A percentile compares a stretch with the other conserved stretches of the same genome.
phyloP scores from a whole-genome alignment of 2,888 invertebrate genomes.

The Hyposoter didymator region DNA sequence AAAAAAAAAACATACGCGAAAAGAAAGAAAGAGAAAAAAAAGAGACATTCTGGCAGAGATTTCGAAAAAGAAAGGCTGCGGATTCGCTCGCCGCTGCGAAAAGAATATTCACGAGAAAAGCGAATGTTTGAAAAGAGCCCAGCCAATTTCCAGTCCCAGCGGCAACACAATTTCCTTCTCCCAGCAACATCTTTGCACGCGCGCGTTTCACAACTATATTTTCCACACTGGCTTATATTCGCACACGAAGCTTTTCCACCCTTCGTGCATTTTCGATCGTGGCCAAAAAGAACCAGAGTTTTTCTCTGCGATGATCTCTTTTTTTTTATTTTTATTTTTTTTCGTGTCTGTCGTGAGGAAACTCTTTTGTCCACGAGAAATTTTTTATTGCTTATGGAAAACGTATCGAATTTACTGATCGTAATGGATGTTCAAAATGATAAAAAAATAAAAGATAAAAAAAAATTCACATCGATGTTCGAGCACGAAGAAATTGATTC shows the following conservation, averaged over 20 bases:
- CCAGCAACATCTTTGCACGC: constrained; percentile 20
- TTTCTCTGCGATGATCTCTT: neutral
- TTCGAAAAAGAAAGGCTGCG: constrained; percentile 43
- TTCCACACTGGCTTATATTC: constrained; percentile 1
- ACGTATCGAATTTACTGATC: neutral
- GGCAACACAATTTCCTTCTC: constrained; percentile 61
- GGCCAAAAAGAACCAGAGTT: too few relatives aligned
- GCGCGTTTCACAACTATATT: constrained; percentile 2
- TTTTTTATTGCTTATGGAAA: constrained; percentile 14
- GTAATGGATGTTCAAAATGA: neutral
- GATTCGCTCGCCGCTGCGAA: constrained; percentile 10
- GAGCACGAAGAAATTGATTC: neutral
- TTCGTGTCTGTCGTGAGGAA: neutral
- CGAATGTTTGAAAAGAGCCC: constrained; percentile 41
- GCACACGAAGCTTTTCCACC: constrained; percentile 16
- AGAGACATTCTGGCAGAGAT: neutral
- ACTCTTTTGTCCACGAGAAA: neutral
- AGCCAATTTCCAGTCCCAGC: constrained; percentile 53
- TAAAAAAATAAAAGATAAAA: neutral
- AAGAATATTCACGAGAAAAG: constrained; percentile 20
- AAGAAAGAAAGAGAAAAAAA: neutral
- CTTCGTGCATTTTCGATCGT: constrained; percentile 4
- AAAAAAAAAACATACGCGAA: neutral
- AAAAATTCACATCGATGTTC: neutral
- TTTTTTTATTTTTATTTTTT: neutral